These are phyloP conservation scores for Dysdera silvatica DNA, from an alignment of 1,140 invertebrate genomes.

Conservation along the genomic window DNA sequence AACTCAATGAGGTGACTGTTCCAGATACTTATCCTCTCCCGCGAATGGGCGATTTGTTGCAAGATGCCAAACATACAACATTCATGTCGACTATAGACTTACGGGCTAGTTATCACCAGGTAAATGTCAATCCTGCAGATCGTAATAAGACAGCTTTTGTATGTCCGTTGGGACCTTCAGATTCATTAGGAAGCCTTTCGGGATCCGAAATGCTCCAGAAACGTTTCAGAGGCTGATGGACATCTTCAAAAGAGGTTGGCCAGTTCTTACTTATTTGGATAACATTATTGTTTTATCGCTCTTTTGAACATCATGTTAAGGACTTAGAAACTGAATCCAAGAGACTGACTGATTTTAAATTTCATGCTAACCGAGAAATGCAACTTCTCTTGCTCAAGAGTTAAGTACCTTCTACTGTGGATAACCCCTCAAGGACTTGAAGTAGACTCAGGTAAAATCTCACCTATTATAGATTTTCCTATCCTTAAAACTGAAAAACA, in stretches of 20 bases:
- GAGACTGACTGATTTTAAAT: constrained; percentile 21
- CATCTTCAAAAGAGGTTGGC: constrained; percentile 20
- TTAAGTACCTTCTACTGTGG: constrained; percentile 30
- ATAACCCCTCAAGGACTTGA: constrained; percentile 34
- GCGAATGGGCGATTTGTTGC: constrained; percentile 44
- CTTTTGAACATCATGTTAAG: constrained; percentile 33
- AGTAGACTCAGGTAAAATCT: constrained; percentile 35
- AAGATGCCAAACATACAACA: constrained; percentile 1
- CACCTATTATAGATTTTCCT: constrained; percentile 17
- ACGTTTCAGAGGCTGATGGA: constrained; percentile 36
- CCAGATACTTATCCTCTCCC: constrained; percentile 39
- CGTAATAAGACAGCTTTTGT: constrained; percentile 37
- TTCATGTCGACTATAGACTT: constrained; percentile 35
- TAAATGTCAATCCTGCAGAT: constrained; percentile 33
- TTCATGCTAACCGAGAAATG: constrained; percentile 37
- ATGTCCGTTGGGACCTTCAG: constrained; percentile 24
- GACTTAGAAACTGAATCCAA: constrained; percentile 32
- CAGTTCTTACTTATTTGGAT: constrained; percentile 34
- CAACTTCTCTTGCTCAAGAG: constrained; percentile 6
- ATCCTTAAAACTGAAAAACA: background rate
- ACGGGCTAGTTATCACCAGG: constrained; percentile 40
- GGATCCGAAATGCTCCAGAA: constrained; percentile 30
- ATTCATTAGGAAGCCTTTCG: constrained; percentile 34
- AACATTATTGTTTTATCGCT: constrained; percentile 35
- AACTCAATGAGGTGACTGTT: constrained; percentile 23